A percentile compares a stretch with the other conserved stretches of the same genome.
phyloP scores from a whole-genome alignment of 2,888 invertebrate species.

The Malthinus seriepunctatus region DNA sequence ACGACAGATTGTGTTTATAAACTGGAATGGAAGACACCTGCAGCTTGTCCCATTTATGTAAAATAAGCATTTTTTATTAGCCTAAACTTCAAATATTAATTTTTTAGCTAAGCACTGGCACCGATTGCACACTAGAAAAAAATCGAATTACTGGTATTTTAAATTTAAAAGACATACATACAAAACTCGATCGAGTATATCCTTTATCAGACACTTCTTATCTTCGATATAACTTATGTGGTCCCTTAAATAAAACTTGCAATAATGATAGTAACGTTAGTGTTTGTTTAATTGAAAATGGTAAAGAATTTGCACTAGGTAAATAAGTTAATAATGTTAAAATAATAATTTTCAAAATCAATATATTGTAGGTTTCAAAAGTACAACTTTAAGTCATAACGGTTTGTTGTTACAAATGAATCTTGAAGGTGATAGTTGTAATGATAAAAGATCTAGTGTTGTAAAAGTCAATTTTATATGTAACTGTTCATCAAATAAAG shows the following conservation, averaged over 20 bases:
- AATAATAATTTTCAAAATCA: neutral
- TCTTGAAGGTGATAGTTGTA: slow-evolving; percentile 9
- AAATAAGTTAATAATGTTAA: neutral
- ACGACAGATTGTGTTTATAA: slow-evolving; percentile 28
- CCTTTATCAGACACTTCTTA: slow-evolving; percentile 3
- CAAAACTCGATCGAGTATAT: neutral
- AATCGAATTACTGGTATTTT: slow-evolving; percentile 7
- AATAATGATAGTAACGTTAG: slow-evolving; percentile 1
- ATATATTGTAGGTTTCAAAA: slow-evolving; percentile 8
- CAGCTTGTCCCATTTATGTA: slow-evolving; percentile 36
- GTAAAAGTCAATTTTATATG: slow-evolving; percentile 12
- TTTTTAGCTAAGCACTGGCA: slow-evolving; percentile 2
- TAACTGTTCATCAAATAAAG: neutral
- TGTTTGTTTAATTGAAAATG: slow-evolving; percentile 11
- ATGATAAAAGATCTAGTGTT: neutral
- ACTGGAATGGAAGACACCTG: slow-evolving; percentile 36
- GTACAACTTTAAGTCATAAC: neutral
- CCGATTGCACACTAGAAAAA: slow-evolving; percentile 5
- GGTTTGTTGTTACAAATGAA: slow-evolving; percentile 7
- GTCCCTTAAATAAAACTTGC: slow-evolving; percentile 10
- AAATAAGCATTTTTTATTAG: slow-evolving; percentile 3
- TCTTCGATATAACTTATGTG: slow-evolving; percentile 22
- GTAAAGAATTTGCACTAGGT: slow-evolving; percentile 13
- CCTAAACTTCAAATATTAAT: too few relatives aligned
- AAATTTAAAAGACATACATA: slow-evolving; percentile 2